A percentile compares a stretch with the other conserved stretches of the same genome.
Conservation (phyloP, 2,113 vertebrate species). For the Chamaea fasciata region DNA sequence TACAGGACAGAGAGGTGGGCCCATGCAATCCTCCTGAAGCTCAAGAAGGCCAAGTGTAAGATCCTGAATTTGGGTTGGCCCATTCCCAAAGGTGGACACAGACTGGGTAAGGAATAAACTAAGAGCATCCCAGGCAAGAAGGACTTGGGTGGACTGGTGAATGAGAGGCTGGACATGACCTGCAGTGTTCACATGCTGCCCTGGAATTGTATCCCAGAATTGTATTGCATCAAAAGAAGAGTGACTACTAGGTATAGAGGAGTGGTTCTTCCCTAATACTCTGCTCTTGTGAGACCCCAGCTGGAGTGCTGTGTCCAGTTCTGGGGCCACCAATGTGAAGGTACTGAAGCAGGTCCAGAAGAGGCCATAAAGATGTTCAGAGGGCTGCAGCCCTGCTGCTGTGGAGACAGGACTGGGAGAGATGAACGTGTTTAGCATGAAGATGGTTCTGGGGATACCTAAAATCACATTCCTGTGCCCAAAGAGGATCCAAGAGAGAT, state of each 20-base stretch:
- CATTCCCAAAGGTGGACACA: neutral
- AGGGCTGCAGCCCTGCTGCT: neutral
- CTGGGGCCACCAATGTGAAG: neutral
- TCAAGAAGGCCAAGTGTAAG: neutral
- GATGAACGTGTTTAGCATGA: neutral
- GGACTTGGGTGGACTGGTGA: neutral
- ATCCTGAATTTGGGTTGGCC: neutral
- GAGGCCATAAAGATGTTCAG: fast-evolving
- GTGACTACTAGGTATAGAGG: neutral
- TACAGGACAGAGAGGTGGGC: too few species aligned
- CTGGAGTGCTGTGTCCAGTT: neutral
- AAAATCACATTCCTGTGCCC: neutral
- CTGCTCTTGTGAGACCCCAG: neutral
- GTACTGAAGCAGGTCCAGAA: neutral
- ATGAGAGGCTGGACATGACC: neutral
- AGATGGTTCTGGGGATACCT: neutral
- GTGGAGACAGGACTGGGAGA: neutral
- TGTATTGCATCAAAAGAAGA: neutral
- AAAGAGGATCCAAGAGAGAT: neutral
- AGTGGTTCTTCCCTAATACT: neutral
- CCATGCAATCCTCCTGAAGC: neutral
- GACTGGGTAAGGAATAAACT: neutral
- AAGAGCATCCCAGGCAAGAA: neutral
- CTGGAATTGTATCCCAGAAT: neutral
- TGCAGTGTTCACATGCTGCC: neutral